A percentile compares a stretch with the other conserved stretches of the same genome.
Conservation (phyloP, 53 echinoderm and acorn worm species). For the Holothuria leucospilota region DNA sequence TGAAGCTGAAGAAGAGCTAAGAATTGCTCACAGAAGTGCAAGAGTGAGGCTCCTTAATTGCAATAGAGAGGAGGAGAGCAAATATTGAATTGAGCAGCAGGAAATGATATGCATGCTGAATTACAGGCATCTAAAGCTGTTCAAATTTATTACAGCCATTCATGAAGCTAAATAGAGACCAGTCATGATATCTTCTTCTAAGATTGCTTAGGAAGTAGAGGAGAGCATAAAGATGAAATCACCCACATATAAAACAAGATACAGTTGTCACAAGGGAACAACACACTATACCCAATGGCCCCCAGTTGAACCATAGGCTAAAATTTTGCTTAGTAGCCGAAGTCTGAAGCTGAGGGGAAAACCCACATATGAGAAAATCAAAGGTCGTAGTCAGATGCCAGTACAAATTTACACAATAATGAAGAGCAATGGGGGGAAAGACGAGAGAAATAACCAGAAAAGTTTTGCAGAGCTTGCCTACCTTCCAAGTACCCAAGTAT, state of each 20-base stretch:
- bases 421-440: neutral
- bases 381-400: no score
- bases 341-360: no score
- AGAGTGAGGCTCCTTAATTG: no score
- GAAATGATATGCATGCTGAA: slow-evolving; percentile 17
- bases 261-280: neutral
- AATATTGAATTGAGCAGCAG: neutral
- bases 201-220: neutral
- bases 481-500: neutral
- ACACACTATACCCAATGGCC: neutral
- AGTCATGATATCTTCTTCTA: neutral
- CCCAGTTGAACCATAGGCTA: neutral
- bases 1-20: slow-evolving; percentile 59
- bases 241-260: neutral
- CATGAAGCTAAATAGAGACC: neutral
- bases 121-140: slow-evolving; percentile 5
- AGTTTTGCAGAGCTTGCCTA: no score
- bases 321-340: neutral
- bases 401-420: neutral
- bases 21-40: neutral
- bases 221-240: slow-evolving; percentile 18
- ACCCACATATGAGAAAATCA: no score
- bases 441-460: neutral
- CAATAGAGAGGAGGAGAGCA: no score
- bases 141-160: neutral